Percentiles rank a stretch among this genome's conserved stretches.
phyloP scores from a whole-genome alignment of 2,888 invertebrate genomes.

The Coelopa pilipes region DNA sequence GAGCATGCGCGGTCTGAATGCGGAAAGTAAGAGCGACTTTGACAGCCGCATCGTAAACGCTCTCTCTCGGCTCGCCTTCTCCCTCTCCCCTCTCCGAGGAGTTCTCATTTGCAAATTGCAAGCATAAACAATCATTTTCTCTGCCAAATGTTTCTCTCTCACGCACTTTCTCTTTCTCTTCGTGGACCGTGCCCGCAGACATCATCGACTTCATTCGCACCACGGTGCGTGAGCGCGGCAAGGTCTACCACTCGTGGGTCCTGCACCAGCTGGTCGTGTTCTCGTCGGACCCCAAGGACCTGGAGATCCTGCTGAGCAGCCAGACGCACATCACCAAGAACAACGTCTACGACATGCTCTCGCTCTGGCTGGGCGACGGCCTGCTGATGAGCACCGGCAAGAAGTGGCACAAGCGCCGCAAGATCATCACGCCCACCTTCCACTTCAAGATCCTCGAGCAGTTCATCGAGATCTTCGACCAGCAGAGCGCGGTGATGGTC shows the following conservation, averaged over 20 bases:
- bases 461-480: conserved; percentile 77
- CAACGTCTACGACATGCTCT: conserved; percentile 54
- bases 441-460: conserved; percentile 82
- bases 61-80: too few species aligned
- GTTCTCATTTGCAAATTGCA: background rate
- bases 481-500: conserved; percentile 71
- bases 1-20: conserved; percentile 36
- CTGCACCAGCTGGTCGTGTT: conserved; percentile 49
- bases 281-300: conserved; percentile 54
- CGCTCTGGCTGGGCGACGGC: conserved; percentile 61
- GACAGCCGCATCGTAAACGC: background rate
- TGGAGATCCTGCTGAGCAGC: conserved; percentile 55
- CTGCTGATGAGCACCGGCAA: conserved; percentile 57
- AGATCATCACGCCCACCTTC: conserved; percentile 81
- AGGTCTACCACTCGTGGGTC: conserved; percentile 43
- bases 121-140: background rate
- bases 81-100: background rate
- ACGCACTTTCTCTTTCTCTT: background rate
- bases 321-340: conserved; percentile 57
- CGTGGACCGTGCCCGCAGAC: conserved; percentile 7
- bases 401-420: conserved; percentile 76
- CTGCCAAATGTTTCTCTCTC: background rate
- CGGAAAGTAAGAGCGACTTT: conserved; percentile 38
- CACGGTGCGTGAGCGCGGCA: conserved; percentile 35
- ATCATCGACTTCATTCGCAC: conserved; percentile 35